Base-by-base conservation (phyloP, 2,797 vertebrate genomes). In the Microctenopoma lineatum region DNA sequence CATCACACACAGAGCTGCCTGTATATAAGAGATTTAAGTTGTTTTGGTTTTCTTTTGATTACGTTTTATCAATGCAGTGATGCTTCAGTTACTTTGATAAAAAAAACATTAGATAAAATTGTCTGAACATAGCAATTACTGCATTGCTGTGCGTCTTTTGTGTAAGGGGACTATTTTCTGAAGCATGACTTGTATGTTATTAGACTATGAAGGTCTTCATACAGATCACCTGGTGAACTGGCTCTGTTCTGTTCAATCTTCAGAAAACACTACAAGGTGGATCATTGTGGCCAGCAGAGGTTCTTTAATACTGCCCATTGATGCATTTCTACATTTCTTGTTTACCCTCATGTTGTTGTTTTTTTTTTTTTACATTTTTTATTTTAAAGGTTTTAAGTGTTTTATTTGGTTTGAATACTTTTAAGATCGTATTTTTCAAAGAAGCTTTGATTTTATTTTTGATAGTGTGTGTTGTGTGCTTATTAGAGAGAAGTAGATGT, bases 371-470 rank as follows among this genome's bases (percentile, higher is more conserved):
- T 80, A 11, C 10, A 11, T 39, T 81, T 79, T 81, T 87, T 91
- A 90, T 93, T 93, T 92, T 90, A 91, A 87, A 44, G 25, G 81
- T 88, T 80, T 72, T 59, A 84, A 56, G 61, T 77, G 73, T 80
- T 70, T 62, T 9, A 36, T 73, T 80, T 67, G 26, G 54, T 87
- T 85, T 79, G 53, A 76, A 81, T 64, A 63, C 72, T 79, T 88
- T 81, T 74, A 75, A 87, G 70, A 80, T 81, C 66, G 54, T 84
- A 81, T 89, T 90, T 91, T 89, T 80, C 81, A 84, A 89, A 92
- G 70, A 90, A 77, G 66, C 73, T 80, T 89, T 85, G 81, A 77
- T 91, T 92, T 91, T 89, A 89, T 91, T 91, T 92, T 90, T 91
- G 80, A 87, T 92, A 91, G 86, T 71, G 86, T 71, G 86, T 89